phyloP scores from a whole-genome alignment of 2,888 invertebrate species.

The Calameuta filiformis region DNA sequence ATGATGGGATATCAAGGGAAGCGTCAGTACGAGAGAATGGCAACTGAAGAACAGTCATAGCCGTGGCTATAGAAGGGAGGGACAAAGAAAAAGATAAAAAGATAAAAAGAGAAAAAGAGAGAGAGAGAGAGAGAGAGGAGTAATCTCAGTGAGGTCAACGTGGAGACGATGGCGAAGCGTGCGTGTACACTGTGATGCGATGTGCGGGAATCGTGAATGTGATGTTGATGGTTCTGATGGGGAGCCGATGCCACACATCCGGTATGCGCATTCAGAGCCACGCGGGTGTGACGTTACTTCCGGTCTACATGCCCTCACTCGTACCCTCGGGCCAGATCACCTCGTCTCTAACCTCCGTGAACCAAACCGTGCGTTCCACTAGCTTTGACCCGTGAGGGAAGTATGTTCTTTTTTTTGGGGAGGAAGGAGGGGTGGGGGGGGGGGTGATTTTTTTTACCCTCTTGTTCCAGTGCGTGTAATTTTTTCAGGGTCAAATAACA shows the following conservation, averaged over 20 bases:
- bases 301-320: slow-evolving; percentile 63
- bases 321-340: slow-evolving; percentile 46
- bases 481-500: neutral
- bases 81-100: slow-evolving; percentile 3
- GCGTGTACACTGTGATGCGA: slow-evolving; percentile 36
- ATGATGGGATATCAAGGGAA: neutral
- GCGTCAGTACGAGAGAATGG: neutral
- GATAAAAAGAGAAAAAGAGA: slow-evolving; percentile 3
- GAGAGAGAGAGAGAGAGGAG: slow-evolving; percentile 7
- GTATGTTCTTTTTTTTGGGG: slow-evolving; percentile 14
- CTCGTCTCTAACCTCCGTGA: slow-evolving; percentile 61
- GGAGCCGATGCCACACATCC: slow-evolving; percentile 67
- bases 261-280: slow-evolving; percentile 67
- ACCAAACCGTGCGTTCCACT: slow-evolving; percentile 41
- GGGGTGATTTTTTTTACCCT: neutral
- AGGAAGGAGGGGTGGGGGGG: neutral
- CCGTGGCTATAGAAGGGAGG: neutral
- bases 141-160: slow-evolving; percentile 7
- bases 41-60: neutral
- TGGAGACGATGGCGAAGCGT: slow-evolving; percentile 19
- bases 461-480: neutral
- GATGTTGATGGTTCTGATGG: slow-evolving; percentile 65
- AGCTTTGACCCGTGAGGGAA: neutral
- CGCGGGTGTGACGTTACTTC: slow-evolving; percentile 67
- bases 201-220: slow-evolving; percentile 60